phyloP scores from a whole-genome alignment of 2,113 vertebrate genomes.

The Oxyruncus cristatus region DNA sequence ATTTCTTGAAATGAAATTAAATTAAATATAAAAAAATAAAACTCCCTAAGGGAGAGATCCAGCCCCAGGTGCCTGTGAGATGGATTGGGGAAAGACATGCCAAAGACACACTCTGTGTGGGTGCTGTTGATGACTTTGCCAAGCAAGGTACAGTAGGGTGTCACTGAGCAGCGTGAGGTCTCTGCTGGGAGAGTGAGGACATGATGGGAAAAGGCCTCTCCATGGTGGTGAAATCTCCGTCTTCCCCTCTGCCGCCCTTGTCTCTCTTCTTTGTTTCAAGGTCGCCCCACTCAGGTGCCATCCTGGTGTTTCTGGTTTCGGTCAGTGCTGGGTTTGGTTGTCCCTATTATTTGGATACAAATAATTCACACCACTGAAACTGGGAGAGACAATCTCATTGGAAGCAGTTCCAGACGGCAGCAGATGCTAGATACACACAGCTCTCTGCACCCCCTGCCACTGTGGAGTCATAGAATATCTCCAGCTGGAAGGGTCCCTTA shows the following conservation, averaged over 20 bases:
- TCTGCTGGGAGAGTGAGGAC: neutral
- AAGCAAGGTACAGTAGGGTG: neutral
- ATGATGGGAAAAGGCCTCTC: neutral
- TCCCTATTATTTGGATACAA: accelerated
- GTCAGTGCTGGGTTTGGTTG: neutral
- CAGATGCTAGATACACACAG: neutral
- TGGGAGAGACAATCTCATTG: neutral
- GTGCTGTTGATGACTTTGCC: neutral
- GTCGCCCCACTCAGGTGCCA: neutral
- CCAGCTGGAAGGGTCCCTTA: neutral
- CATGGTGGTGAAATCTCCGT: neutral
- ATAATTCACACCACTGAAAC: neutral
- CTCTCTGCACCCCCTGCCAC: neutral
- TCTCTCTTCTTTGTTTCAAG: neutral
- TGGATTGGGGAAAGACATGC: neutral
- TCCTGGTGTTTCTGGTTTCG: neutral
- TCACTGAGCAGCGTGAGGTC: neutral
- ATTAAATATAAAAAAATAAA: neutral
- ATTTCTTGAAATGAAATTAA: neutral
- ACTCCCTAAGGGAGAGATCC: neutral
- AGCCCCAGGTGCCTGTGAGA: neutral
- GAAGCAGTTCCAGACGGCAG: neutral
- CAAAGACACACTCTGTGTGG: neutral
- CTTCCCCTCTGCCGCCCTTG: neutral
- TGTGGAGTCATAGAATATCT: accelerated